phyloP scores from a whole-genome alignment of 2,797 vertebrate genomes.

The Mormyrops attenuatus region DNA sequence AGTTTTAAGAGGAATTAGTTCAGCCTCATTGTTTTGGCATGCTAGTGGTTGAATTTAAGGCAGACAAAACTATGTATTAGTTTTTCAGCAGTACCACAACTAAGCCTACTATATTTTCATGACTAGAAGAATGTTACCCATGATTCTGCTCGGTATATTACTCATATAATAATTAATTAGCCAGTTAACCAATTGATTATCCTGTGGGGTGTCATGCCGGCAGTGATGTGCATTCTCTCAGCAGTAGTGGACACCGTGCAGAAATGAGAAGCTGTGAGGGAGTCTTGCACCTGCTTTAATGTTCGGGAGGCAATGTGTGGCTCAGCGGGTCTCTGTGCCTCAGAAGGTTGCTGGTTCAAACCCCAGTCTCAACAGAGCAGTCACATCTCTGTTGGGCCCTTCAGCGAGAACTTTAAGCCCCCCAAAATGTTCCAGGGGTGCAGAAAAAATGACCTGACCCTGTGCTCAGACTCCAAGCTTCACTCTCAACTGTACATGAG shows the following conservation, averaged over 20 bases:
- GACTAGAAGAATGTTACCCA: neutral
- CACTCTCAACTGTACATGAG: neutral
- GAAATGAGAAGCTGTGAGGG: neutral
- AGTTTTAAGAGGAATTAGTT: constrained; percentile 9
- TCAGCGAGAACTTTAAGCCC: neutral
- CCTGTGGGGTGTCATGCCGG: neutral
- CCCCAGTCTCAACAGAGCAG: neutral
- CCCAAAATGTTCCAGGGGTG: neutral
- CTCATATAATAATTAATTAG: neutral
- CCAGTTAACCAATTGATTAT: neutral
- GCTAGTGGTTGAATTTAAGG: neutral
- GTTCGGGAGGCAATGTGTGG: neutral
- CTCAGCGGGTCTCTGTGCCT: neutral
- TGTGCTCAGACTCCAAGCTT: neutral
- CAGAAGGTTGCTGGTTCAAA: neutral
- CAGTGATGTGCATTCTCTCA: neutral
- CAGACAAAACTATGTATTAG: neutral
- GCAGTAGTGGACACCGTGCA: neutral
- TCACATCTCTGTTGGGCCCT: neutral
- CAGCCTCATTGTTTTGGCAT: neutral
- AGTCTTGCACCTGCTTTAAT: neutral
- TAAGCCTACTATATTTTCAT: neutral
- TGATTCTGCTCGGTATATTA: neutral
- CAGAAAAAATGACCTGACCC: neutral
- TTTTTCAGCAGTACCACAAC: neutral